These are phyloP conservation scores for Sycophila texana DNA, from an alignment of 2,888 invertebrate genomes.

Conservation along the genomic window DNA sequence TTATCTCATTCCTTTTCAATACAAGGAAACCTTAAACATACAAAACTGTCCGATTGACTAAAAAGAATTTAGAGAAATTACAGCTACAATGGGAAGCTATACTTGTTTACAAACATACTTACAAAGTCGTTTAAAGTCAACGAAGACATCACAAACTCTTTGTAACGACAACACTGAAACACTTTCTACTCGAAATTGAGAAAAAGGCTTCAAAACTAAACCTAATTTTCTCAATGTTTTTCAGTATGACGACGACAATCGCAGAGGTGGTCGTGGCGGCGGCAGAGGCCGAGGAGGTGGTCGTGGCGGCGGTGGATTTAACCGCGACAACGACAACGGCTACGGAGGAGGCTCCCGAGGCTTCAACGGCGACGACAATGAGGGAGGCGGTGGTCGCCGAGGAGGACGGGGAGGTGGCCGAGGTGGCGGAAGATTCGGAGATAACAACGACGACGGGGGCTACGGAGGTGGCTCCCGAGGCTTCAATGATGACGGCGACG, in stretches of 20 bases:
- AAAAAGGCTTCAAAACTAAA: background rate
- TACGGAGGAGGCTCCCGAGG: conserved; percentile 57
- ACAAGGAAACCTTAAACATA: background rate
- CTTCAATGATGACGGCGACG: conserved; percentile 7
- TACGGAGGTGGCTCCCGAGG: conserved; percentile 40
- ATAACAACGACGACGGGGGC: conserved; percentile 47
- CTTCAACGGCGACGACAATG: conserved; percentile 14
- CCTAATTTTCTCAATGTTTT: too few species aligned
- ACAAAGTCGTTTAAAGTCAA: too few species aligned
- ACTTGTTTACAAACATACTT: too few species aligned
- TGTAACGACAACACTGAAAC: background rate
- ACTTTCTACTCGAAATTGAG: background rate
- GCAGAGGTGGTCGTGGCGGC: background rate
- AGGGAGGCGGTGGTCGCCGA: background rate
- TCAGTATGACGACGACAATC: too few species aligned
- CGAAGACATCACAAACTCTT: too few species aligned
- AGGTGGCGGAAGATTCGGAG: background rate
- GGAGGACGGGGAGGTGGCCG: background rate
- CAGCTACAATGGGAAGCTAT: too few species aligned
- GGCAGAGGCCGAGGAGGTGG: background rate
- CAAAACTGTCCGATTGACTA: background rate
- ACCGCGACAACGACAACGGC: conserved; percentile 23
- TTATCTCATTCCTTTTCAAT: background rate
- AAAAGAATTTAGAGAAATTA: background rate
- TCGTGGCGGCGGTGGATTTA: too few species aligned